Evolutionary conservation across 2,888 invertebrate species (phyloP), one percentile per base, ranked within the genome.

Genomic region (Chloroclystis v-ata): DNA sequence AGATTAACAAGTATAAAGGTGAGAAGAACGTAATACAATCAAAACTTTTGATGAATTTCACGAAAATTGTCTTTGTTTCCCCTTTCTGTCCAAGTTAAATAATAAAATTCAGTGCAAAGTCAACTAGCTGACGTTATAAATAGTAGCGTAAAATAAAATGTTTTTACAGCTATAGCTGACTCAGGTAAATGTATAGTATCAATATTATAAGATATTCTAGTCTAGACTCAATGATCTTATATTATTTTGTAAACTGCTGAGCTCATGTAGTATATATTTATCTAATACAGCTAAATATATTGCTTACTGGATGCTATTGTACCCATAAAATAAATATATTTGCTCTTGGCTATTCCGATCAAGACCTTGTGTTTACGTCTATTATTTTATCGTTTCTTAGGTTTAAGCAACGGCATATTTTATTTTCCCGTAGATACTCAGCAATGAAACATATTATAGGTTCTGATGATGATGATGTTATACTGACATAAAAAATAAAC

Each of bases 21-120:
- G 60, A 65, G 63, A 64, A 72, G 67, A 76, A 78, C 77, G 78
- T 79, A 81, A 82, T 82, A 78, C 76, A 83, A 85, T 85, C 82
- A 82, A 83, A 86, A 86, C 69, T 85, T 86, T 84, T 84, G 81
- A 85, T 84, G 82, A 84, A 85, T 82, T 84, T 75, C 75, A 64
- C 60, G 70, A 74, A 78, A 80, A 83, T 75, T 80, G 78, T 76
- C 79, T 79, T 80, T 82, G 82, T 80, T 82, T 79, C 76, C 77
- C 76, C 78, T 78, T 80, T 80, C 72, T 70, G 73, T 74, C 69
- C 67, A 75, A 80, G 73, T 79, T 78, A 68, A 75, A 80, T 81
- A 80, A 82, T 78, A 80, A 80, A 79, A 80, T 73, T 69, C 65
- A 67, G 67, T 61, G 67, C 67, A 71, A 65, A 67, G 62, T 69